Base-by-base conservation (phyloP, 2,113 vertebrate species). In the Amphiprion percula region DNA sequence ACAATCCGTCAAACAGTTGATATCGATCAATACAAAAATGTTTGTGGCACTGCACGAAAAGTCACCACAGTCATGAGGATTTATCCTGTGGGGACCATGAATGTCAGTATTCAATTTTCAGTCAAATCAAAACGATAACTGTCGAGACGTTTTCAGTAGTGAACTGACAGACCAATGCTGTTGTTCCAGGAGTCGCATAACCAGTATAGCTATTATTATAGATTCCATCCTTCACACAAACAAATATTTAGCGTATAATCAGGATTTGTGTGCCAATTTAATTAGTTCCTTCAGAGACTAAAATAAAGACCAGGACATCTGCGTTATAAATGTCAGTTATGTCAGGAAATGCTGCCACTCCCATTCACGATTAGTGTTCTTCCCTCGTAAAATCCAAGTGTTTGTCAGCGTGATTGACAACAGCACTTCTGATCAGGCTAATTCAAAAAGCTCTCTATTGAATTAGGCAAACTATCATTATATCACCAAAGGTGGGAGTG, bases 401-500 rank as follows among this genome's bases (percentile, higher is more conserved):
- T 77, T 80, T 66, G 74, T 82, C 83, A 79, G 64, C 66, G 59
- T 83, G 67, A 79, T 44, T 75, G 77, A 82, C 74, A 55, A 53
- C 61, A 28, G 63, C 67, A 19, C 53, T 75, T 76, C 54, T 53
- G 74, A 70, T 79, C 23, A 53, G 50, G 39, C 39, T 68, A 46
- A 71, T 77, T 84, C 46, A 69, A 80, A 85, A 80, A 53, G 17
- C 70, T 74, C 12, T 46, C 70, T 39, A 33, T 74, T 50, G 61
- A 87, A 70, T 83, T 63, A 58, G 67, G 55, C 30, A 66, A 82
- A 78, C 83, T 60, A 72, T 82, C 69, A 76, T 84, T 60, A 88
- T 61, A 80, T 83, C 80, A 68, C 59, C 69, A 71, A 80, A 86
- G 79, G 84, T 79, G 68, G 78, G 66, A 84, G 77, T 74, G 47